Evolutionary conservation across 2,888 invertebrate genomes (phyloP).

Genomic region (Sycophila texana): DNA sequence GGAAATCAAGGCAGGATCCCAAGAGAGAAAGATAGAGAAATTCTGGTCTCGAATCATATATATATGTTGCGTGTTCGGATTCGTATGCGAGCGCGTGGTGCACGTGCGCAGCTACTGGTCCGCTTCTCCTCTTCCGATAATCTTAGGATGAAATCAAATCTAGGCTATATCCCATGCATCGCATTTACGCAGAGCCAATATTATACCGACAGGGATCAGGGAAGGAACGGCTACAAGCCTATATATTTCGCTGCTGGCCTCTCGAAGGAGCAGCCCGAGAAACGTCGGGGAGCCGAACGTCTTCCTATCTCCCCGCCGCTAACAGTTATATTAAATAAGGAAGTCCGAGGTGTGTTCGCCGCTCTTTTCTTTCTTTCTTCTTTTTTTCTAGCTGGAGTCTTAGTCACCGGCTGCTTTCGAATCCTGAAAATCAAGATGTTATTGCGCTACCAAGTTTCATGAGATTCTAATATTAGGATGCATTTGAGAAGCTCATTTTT

Average conservation of each 20-base stretch:
- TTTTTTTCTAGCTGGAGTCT: no score
- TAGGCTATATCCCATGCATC: constrained; percentile 60
- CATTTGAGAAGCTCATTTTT: no score
- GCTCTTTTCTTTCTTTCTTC: no score
- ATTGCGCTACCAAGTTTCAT: no score
- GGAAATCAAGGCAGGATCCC: constrained; percentile 67
- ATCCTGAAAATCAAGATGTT: no score
- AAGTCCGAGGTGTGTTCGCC: constrained; percentile 5
- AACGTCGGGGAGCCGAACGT: constrained; percentile 3
- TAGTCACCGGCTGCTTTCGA: no score
- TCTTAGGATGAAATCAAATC: constrained; percentile 72
- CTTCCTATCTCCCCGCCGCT: neutral
- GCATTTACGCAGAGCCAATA: constrained; percentile 38
- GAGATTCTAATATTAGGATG: no score
- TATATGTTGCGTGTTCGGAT: constrained; percentile 28
- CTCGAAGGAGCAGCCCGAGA: constrained; percentile 15
- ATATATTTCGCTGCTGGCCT: constrained; percentile 37
- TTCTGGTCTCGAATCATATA: constrained; percentile 57
- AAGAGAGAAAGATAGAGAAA: constrained; percentile 57
- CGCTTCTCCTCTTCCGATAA: constrained; percentile 60
- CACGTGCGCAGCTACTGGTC: constrained; percentile 39
- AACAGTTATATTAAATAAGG: constrained; percentile 38
- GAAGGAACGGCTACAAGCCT: neutral
- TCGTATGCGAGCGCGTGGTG: neutral
- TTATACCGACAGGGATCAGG: constrained; percentile 21